Evolutionary conservation across 2,888 invertebrate species (phyloP).

Genomic region (Metalampra italica): DNA sequence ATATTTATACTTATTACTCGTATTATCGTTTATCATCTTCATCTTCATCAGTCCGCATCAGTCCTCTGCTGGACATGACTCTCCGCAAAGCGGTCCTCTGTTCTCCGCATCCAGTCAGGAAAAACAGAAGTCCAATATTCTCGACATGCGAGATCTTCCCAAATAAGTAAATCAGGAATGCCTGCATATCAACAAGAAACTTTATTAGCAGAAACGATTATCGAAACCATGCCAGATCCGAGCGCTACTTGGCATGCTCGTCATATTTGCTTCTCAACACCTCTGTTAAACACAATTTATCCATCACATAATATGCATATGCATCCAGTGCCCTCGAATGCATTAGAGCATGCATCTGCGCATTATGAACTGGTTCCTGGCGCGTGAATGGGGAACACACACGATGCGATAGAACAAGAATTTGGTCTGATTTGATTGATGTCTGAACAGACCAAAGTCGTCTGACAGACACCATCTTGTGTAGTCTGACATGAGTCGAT

Average conservation of each 20-base stretch:
- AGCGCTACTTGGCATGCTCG: background rate
- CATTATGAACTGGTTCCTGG: constrained; percentile 14
- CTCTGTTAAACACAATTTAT: background rate
- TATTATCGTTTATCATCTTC: no score
- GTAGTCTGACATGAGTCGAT: no score
- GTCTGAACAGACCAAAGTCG: background rate
- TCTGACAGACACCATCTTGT: no score
- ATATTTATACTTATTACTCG: no score
- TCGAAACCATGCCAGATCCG: background rate
- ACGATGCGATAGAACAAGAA: background rate
- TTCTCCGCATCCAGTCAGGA: no score
- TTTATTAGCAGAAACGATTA: background rate
- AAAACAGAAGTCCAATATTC: no score
- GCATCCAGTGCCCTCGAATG: constrained; percentile 10
- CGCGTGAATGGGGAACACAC: background rate
- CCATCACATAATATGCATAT: background rate
- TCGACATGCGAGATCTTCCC: no score
- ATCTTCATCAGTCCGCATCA: no score
- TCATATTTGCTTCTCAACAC: constrained; percentile 1
- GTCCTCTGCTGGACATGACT: no score
- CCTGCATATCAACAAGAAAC: background rate
- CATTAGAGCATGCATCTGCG: constrained; percentile 18
- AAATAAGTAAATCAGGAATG: no score
- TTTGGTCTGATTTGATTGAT: no score
- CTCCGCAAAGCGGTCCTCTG: no score